phyloP scores from a whole-genome alignment of 2,113 vertebrate genomes.

The Pycnonotus jocosus region DNA sequence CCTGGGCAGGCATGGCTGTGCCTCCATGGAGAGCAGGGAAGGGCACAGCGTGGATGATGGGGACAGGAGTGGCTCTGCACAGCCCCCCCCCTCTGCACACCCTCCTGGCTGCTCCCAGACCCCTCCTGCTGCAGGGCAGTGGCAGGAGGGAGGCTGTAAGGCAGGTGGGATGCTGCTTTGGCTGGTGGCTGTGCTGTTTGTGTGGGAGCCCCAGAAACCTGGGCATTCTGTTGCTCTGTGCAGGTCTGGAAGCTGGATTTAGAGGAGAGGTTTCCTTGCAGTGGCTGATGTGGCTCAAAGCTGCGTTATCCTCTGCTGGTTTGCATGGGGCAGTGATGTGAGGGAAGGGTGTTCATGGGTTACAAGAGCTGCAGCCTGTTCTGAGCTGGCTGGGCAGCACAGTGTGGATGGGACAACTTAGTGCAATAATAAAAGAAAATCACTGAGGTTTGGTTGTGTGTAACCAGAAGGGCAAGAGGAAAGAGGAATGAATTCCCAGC shows the following conservation, averaged over 20 bases:
- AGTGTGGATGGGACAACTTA: neutral
- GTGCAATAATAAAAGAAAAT: neutral
- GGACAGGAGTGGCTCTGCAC: neutral
- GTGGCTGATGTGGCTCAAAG: rapidly evolving
- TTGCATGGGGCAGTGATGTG: rapidly evolving
- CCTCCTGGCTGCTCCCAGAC: neutral
- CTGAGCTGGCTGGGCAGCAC: neutral
- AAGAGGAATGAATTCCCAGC: neutral
- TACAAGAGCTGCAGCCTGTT: rapidly evolving
- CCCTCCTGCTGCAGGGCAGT: neutral
- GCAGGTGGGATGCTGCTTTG: neutral
- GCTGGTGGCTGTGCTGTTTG: neutral
- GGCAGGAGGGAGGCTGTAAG: neutral
- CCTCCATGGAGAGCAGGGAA: neutral
- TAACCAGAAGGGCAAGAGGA: neutral
- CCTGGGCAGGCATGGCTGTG: neutral
- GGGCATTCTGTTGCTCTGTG: rapidly evolving
- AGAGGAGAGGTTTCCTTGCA: neutral
- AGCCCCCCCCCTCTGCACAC: neutral
- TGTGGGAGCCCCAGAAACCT: neutral
- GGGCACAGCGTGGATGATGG: neutral
- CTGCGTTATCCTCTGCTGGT: neutral
- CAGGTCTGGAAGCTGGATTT: neutral
- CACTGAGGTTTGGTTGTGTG: neutral
- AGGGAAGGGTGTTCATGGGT: neutral